Evolutionary conservation across 1,140 invertebrate species (phyloP).

Genomic region (Drosophila virilis): DNA sequence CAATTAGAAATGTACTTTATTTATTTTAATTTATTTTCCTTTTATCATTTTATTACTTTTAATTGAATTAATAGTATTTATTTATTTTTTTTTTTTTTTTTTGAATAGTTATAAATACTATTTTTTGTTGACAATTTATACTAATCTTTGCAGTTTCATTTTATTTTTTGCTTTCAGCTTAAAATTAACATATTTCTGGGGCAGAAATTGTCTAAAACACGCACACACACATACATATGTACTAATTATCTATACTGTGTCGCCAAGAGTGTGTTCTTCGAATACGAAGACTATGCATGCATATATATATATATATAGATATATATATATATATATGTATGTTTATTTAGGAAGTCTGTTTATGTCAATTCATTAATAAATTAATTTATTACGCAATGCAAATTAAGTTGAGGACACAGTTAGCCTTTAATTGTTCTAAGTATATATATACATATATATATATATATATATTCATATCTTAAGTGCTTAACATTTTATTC

Average conservation of each 20-base stretch:
- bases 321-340: constrained; percentile 6
- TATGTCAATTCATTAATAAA: constrained; percentile 27
- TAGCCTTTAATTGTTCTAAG: constrained; percentile 59
- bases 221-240: constrained; percentile 45
- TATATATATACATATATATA: not conserved
- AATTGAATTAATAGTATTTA: constrained; percentile 61
- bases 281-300: constrained; percentile 43
- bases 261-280: constrained; percentile 32
- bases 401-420: constrained; percentile 30
- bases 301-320: not conserved
- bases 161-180: constrained; percentile 51
- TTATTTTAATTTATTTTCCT: constrained; percentile 33
- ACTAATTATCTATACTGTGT: constrained; percentile 47
- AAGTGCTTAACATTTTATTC: constrained; percentile 48
- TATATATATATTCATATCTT: constrained; percentile 11
- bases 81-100: constrained; percentile 41
- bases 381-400: constrained; percentile 30
- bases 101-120: constrained; percentile 79
- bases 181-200: constrained; percentile 48
- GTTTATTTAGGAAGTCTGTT: constrained; percentile 47
- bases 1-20: constrained; percentile 26
- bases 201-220: constrained; percentile 59
- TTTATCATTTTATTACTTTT: constrained; percentile 66
- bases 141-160: constrained; percentile 73
- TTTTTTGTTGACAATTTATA: constrained; percentile 69